These are phyloP conservation scores for Aphaenogaster ashmeadi DNA, from an alignment of 1,140 invertebrate species.

Conservation along the genomic window DNA sequence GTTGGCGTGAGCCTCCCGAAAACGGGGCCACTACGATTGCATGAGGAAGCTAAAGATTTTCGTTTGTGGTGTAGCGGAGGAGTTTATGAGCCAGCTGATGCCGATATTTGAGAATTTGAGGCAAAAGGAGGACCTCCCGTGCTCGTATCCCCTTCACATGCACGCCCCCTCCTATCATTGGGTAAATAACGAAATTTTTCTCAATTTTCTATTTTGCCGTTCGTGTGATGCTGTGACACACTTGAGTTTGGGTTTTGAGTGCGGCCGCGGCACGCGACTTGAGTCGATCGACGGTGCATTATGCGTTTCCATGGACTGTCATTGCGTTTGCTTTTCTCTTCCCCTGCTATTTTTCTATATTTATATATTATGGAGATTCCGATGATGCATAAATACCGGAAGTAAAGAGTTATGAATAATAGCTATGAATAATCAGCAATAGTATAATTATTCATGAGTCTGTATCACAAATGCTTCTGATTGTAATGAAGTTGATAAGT, in stretches of 20 bases:
- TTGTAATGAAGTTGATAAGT: neutral
- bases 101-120: slow-evolving; percentile 97
- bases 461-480: neutral
- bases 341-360: neutral
- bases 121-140: slow-evolving; percentile 94
- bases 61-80: slow-evolving; percentile 92
- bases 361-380: neutral
- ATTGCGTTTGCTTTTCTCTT: slow-evolving; percentile 13
- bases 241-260: slow-evolving; percentile 52
- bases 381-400: neutral
- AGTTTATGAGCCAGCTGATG: slow-evolving; percentile 97
- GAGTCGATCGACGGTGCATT: slow-evolving; percentile 41
- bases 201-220: slow-evolving; percentile 73
- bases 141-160: slow-evolving; percentile 95
- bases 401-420: neutral
- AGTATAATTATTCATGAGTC: slow-evolving; percentile 33
- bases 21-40: slow-evolving; percentile 34
- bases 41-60: slow-evolving; percentile 82
- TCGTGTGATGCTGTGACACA: slow-evolving; percentile 65
- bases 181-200: slow-evolving; percentile 88
- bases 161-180: slow-evolving; percentile 90
- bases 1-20: slow-evolving; percentile 6
- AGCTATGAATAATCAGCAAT: slow-evolving; percentile 7
- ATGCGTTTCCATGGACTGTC: slow-evolving; percentile 41
- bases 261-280: neutral